Base-by-base conservation (phyloP, 2,113 vertebrate genomes). In the Rostratula benghalensis region DNA sequence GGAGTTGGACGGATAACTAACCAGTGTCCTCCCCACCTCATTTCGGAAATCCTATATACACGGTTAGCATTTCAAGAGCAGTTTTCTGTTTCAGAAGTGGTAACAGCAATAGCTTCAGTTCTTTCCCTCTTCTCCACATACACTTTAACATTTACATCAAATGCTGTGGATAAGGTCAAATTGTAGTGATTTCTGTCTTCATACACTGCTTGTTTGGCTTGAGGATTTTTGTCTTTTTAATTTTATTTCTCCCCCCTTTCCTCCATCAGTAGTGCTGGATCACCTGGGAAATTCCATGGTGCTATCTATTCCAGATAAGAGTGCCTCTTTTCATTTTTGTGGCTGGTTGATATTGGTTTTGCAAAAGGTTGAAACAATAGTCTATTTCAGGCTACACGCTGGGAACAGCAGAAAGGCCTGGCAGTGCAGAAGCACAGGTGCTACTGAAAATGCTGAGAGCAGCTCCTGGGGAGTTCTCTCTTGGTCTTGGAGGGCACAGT, bases 1-100 rank as follows among this genome's bases (percentile, higher is more conserved):
- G 97, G 97, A 96, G 94, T 35, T 59, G 56, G 41, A 23, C 53
- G 50, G 87, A 79, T 91, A 84, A 77, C 65, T 54, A 68, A 93
- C 60, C 12, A 3, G 16, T 11, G 48, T 81, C n/a, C 43, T 89
- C 77, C 51, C 61, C 12, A 7, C 45, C 28, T 92, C 39, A 3
- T 73, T 87, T 84, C 35, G 17, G 27, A 43, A 11, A 11, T 27
- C 3, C 18, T 68, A 1, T 18, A 3, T 37, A 9, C 11, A 7
- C 9, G 10, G 18, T 39, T 71, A 39, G 24, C 22, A 17, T 83
- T 85, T 91, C 35, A 81, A 43, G 43, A 24, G 31, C 50, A 59
- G 39, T 67, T 84, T 92, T 77, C 71, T 77, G 48, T 4, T 83
- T 89, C 35, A 68, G 48, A 87, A 81, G 41, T 10, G 6, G 0